Evolutionary conservation across 2,113 vertebrate genomes (phyloP).

Genomic region (Lethenteron reissneri): DNA sequence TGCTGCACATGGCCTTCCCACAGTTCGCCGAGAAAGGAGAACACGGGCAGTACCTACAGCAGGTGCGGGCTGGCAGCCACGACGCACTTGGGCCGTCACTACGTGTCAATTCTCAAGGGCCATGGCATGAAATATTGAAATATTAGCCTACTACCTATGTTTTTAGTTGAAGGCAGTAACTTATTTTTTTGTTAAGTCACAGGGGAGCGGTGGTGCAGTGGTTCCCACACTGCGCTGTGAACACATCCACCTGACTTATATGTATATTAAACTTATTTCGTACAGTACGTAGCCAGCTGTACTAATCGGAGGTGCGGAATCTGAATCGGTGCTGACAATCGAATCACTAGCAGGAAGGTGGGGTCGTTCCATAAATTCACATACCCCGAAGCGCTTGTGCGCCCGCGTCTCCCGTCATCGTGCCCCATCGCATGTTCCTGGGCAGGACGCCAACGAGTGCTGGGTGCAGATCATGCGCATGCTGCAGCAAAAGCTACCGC

Average conservation of each 20-base stretch:
- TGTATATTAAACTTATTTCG: too few species aligned
- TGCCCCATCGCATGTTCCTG: slow-evolving; percentile 6
- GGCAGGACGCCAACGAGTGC: slow-evolving; percentile 89
- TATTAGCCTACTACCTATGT: too few species aligned
- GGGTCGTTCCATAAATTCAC: neutral
- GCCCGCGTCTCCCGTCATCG: neutral
- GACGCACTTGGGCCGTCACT: too few species aligned
- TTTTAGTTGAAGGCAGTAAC: too few species aligned
- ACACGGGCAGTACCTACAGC: slow-evolving; percentile 93
- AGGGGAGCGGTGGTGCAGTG: too few species aligned
- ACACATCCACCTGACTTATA: too few species aligned
- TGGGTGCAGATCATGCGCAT: slow-evolving; percentile 94
- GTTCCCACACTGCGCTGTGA: too few species aligned
- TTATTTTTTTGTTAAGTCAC: too few species aligned
- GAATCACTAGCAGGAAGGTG: neutral
- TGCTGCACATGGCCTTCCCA: slow-evolving; percentile 97
- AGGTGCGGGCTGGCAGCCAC: slow-evolving; percentile 28
- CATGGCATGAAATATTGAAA: too few species aligned
- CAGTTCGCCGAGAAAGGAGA: slow-evolving; percentile 97
- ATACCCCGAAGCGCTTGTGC: neutral
- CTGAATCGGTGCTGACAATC: neutral
- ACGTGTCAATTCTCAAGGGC: too few species aligned
- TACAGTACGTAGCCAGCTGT: too few species aligned
- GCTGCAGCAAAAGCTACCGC: slow-evolving; percentile 80
- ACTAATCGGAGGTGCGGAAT: too few species aligned